These are phyloP conservation scores for Tortricodes alternella DNA, from an alignment of 2,888 invertebrate genomes.

Conservation along the genomic window DNA sequence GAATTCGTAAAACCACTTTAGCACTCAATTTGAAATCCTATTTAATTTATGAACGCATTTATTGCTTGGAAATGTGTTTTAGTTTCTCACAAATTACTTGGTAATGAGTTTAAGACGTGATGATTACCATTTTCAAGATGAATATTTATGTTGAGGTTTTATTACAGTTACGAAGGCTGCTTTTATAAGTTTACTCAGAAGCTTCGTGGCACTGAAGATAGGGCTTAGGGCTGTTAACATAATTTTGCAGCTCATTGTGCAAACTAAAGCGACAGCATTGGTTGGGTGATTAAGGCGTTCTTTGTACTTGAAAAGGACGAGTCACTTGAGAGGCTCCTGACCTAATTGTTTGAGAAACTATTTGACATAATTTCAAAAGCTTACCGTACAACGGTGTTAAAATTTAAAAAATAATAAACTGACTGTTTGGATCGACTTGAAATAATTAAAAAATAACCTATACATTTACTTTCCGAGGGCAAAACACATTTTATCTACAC, in stretches of 20 bases:
- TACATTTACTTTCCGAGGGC: no score
- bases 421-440: no score
- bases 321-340: constrained; percentile 1
- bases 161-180: constrained; percentile 18
- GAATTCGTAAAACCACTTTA: neutral
- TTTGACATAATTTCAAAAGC: neutral
- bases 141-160: constrained; percentile 34
- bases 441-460: no score
- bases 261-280: constrained; percentile 27
- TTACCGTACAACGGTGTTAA: no score
- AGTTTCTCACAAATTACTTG: constrained; percentile 34
- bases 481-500: no score
- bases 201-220: constrained; percentile 21
- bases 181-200: constrained; percentile 22
- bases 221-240: constrained; percentile 30
- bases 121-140: constrained; percentile 36
- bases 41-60: constrained; percentile 26
- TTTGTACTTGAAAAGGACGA: constrained; percentile 21
- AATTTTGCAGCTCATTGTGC: constrained; percentile 30
- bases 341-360: constrained; percentile 7
- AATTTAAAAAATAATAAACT: no score
- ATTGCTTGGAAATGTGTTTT: constrained; percentile 33
- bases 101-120: constrained; percentile 33
- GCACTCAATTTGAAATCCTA: constrained; percentile 9
- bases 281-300: constrained; percentile 19